Base-by-base conservation (phyloP, 2,113 vertebrate species). In the Lophius piscatorius region DNA sequence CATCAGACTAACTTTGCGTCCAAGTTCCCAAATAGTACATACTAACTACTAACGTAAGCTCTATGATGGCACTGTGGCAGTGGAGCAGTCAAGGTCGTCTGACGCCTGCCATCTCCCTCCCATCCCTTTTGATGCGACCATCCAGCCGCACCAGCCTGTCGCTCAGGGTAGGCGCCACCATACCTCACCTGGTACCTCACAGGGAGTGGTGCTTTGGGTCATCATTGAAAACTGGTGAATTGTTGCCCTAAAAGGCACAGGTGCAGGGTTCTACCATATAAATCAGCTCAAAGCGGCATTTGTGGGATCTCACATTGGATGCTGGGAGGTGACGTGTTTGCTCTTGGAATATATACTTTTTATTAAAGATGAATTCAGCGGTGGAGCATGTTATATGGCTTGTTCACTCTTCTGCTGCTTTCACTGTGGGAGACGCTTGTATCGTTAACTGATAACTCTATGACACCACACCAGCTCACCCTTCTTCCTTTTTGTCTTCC, bases 101-200 rank as follows among this genome's bases (percentile, higher is more conserved):
- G 21, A 29, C 79, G 12, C 76, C 82, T 22, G 86, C 89, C 65
- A 78, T 52, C 54, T 91, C 91, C 65, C 87, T 91, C 57, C 91
- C 91, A 52, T 91, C 90, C 67, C 90, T 81, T 24, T 80, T 87
- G 69, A 78, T 94, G 84, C 91, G 94, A 54, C 71, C 91, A 10
- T 0, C 66, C 16, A 83, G 92, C 26, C 73, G 75, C 66, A 65
- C 85, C 34, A 81, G 87, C 73, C 23, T 88, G 81, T 0, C 70
- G 7, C 59, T 63, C 18, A 68, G 1, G 88, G 88, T 89, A 89
- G 0, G 83, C 46, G 33, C 51, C 2, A n/a, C 36, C 6, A 39
- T 35, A 31, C 11, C 26, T 46, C 35, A n/a, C 5, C 21, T 42
- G 45, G 50, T 9, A 6, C 21, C 1, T 58, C 58, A 59, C 48